Conservation (phyloP, 2,797 vertebrate species). For the Leontopithecus rosalia region DNA sequence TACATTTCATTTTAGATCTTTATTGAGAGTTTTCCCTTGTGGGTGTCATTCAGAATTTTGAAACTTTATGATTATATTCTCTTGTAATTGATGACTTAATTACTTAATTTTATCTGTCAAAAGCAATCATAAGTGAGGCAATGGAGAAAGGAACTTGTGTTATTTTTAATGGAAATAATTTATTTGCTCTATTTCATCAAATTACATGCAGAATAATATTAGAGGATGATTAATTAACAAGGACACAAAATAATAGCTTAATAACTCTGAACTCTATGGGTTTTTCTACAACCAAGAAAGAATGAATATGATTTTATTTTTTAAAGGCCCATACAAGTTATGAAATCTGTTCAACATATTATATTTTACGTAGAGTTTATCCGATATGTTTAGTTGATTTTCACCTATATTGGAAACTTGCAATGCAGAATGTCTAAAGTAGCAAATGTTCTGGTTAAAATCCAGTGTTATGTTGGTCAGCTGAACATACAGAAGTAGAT, state of each 20-base stretch:
- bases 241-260: conserved; percentile 20
- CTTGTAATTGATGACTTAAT: conserved; percentile 46
- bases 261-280: conserved; percentile 8
- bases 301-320: conserved; percentile 21
- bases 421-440: background rate
- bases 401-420: conserved; percentile 20
- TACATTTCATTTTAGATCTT: conserved; percentile 26
- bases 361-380: conserved; percentile 7
- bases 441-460: background rate
- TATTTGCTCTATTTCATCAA: conserved; percentile 52
- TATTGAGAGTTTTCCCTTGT: conserved; percentile 40
- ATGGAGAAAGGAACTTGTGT: background rate
- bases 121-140: conserved; percentile 52
- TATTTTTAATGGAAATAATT: conserved; percentile 58
- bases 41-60: conserved; percentile 39
- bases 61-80: conserved; percentile 18
- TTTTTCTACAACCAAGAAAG: conserved; percentile 33
- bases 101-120: conserved; percentile 57
- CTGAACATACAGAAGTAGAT: conserved; percentile 20
- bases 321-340: background rate
- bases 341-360: conserved; percentile 3
- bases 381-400: conserved; percentile 5
- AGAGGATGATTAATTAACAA: conserved; percentile 53
- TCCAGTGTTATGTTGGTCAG: background rate
- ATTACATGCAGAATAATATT: conserved; percentile 45